A percentile compares a stretch with the other conserved stretches of the same genome.
These are phyloP conservation scores for Tinamus major DNA, from an alignment of 2,797 vertebrate genomes.

Conservation along the genomic window DNA sequence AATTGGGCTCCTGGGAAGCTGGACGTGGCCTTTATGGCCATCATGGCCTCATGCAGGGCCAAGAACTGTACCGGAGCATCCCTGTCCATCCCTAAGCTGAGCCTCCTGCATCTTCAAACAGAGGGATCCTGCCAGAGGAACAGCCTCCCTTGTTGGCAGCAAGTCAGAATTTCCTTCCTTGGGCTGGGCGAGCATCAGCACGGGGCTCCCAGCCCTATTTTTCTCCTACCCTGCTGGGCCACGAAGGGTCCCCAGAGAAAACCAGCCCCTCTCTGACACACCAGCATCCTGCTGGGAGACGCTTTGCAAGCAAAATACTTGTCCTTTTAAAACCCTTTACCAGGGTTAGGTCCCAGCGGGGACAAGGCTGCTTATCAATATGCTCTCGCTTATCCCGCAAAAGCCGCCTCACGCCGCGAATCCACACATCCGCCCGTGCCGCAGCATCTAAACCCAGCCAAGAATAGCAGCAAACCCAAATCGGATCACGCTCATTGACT, in stretches of 20 bases:
- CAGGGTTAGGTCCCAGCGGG: neutral
- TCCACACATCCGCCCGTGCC: neutral
- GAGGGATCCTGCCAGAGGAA: neutral
- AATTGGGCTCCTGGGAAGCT: neutral
- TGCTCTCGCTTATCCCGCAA: neutral
- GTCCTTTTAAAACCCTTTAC: neutral
- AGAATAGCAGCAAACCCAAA: constrained; percentile 23
- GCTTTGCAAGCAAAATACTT: neutral
- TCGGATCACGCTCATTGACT: neutral
- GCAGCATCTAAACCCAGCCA: neutral
- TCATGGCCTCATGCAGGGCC: too few species aligned
- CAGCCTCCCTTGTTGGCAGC: too few species aligned
- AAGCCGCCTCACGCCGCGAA: accelerated
- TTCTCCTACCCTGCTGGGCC: neutral
- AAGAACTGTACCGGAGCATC: too few species aligned
- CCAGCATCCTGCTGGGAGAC: neutral
- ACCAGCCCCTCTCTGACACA: accelerated
- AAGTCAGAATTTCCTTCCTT: neutral
- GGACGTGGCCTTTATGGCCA: too few species aligned
- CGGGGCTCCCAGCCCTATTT: neutral
- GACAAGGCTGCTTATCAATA: neutral
- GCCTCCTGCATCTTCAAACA: neutral
- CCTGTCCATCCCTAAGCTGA: neutral
- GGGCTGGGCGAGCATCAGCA: neutral
- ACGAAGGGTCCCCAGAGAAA: neutral